A percentile compares a stretch with the other conserved stretches of the same genome.
These are phyloP conservation scores for Orthonyx spaldingii DNA, from an alignment of 2,113 vertebrate genomes.

Conservation along the genomic window DNA sequence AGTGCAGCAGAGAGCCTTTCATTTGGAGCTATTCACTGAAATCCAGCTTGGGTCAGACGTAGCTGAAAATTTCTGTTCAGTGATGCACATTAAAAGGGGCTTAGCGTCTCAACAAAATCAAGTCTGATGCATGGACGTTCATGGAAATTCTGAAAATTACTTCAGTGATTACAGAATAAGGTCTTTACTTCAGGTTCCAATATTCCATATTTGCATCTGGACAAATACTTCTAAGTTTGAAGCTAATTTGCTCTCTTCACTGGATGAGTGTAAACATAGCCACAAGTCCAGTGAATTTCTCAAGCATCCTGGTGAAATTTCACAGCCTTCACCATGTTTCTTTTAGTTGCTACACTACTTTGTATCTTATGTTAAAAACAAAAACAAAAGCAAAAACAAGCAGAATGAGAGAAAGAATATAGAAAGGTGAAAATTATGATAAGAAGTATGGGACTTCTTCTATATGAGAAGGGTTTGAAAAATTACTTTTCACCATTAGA, in stretches of 20 bases:
- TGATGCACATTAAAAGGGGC: background rate
- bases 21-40: background rate
- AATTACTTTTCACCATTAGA: background rate
- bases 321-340: background rate
- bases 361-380: background rate
- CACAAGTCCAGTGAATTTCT: background rate
- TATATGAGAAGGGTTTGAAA: background rate
- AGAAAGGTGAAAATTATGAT: background rate
- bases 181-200: background rate
- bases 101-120: background rate
- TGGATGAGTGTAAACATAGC: fast-evolving
- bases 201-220: background rate
- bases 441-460: background rate
- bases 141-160: background rate
- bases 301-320: background rate
- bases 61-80: background rate
- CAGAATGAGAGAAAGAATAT: background rate
- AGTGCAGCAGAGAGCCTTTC: background rate
- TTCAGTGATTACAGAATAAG: background rate
- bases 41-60: background rate
- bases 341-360: background rate
- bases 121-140: background rate
- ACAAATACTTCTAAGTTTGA: background rate
- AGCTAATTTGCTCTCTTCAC: background rate
- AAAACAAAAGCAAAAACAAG: background rate